phyloP scores from a whole-genome alignment of 2,888 invertebrate genomes.

The Epistrophella euchroma region DNA sequence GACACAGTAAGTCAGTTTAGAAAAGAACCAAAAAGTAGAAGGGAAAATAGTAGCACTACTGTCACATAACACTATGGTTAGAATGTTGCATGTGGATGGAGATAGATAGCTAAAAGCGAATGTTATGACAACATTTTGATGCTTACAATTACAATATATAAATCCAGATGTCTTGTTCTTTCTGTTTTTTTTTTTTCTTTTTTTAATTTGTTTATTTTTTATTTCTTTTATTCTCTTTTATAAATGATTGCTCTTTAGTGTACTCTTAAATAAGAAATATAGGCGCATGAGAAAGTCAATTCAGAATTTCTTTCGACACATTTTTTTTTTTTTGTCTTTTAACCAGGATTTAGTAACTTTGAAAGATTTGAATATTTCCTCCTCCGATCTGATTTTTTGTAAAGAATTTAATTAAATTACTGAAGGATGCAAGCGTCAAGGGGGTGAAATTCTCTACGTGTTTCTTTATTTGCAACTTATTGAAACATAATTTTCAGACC shows the following conservation, averaged over 20 bases:
- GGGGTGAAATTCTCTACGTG: not conserved
- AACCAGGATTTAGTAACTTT: too few relatives aligned
- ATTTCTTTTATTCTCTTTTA: not conserved
- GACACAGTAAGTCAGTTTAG: not conserved
- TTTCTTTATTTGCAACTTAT: not conserved
- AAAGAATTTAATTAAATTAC: too few relatives aligned
- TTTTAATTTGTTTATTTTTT: not conserved
- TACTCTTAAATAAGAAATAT: slow-evolving; percentile 7
- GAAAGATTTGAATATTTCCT: not conserved
- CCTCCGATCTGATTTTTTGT: too few relatives aligned
- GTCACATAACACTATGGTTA: slow-evolving; percentile 17
- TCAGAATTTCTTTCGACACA: not conserved
- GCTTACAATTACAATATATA: not conserved
- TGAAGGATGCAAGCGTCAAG: not conserved
- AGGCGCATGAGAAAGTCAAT: not conserved
- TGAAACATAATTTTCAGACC: not conserved
- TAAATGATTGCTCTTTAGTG: not conserved
- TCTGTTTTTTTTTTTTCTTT: not conserved
- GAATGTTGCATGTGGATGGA: not conserved
- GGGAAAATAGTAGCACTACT: not conserved
- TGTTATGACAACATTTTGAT: slow-evolving; percentile 3
- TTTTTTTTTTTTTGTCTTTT: not conserved
- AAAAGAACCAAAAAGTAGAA: not conserved
- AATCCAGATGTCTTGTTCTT: slow-evolving; percentile 6
- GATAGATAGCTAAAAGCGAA: not conserved